phyloP scores from a whole-genome alignment of 2,797 vertebrate genomes.

The Kryptolebias ocellatus region DNA sequence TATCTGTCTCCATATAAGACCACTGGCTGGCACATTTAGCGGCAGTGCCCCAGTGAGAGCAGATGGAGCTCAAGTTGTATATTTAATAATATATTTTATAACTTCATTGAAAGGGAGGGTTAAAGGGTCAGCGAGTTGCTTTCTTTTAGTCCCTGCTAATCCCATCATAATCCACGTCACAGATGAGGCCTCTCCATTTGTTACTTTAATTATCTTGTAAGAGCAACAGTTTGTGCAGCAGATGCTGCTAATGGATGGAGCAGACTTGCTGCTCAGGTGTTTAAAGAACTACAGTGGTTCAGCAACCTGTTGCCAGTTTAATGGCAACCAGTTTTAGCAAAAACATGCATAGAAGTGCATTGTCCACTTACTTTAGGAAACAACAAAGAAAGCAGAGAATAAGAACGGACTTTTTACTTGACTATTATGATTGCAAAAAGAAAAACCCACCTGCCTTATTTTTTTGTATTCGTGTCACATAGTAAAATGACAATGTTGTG shows the following conservation, averaged over 20 bases:
- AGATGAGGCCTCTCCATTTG: constrained; percentile 46
- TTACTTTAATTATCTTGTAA: constrained; percentile 47
- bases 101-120: constrained; percentile 32
- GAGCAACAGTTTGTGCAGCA: constrained; percentile 46
- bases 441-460: no score
- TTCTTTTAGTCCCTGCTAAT: constrained; percentile 51
- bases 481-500: no score
- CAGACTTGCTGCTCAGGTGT: constrained; percentile 1
- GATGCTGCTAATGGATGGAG: constrained; percentile 19
- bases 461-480: no score
- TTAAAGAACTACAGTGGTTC: neutral
- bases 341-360: neutral
- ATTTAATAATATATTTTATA: constrained; percentile 18
- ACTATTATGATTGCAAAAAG: no score
- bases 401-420: no score
- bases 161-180: constrained; percentile 50
- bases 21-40: neutral
- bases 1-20: neutral
- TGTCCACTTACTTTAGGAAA: neutral
- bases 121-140: constrained; percentile 39
- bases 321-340: neutral
- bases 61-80: neutral
- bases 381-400: neutral
- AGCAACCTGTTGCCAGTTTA: neutral
- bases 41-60: neutral